These are phyloP conservation scores for Lamprotornis superbus DNA, from an alignment of 2,113 vertebrate species.

Conservation along the genomic window DNA sequence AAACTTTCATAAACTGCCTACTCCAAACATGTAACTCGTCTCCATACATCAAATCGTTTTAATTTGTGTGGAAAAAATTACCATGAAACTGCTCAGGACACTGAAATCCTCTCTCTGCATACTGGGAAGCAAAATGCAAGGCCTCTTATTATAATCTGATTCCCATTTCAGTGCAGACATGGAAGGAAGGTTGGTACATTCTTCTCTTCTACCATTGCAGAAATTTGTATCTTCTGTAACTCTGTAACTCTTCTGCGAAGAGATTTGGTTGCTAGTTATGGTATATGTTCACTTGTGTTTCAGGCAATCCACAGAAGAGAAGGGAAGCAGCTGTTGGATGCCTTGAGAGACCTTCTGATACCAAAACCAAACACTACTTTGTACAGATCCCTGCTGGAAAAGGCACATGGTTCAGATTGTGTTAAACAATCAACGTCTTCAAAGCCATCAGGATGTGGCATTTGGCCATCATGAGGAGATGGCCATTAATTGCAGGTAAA, in stretches of 20 bases:
- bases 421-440: neutral
- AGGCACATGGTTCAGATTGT: neutral
- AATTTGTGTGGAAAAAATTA: neutral
- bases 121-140: neutral
- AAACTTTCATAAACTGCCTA: neutral
- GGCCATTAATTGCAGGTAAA: neutral
- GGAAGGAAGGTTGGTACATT: neutral
- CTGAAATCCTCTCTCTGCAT: neutral
- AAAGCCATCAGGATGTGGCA: neutral
- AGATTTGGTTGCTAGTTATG: neutral
- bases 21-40: neutral
- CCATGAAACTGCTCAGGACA: neutral
- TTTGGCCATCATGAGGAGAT: neutral
- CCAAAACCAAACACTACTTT: fast-evolving
- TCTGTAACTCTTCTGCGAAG: neutral
- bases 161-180: neutral
- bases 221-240: neutral
- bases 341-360: neutral
- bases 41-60: neutral
- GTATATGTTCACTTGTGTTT: neutral
- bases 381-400: neutral
- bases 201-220: neutral
- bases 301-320: neutral
- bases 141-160: neutral
- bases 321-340: neutral